Evolutionary conservation across 2,113 vertebrate species (phyloP).

Genomic region (Ploceus nigricollis): DNA sequence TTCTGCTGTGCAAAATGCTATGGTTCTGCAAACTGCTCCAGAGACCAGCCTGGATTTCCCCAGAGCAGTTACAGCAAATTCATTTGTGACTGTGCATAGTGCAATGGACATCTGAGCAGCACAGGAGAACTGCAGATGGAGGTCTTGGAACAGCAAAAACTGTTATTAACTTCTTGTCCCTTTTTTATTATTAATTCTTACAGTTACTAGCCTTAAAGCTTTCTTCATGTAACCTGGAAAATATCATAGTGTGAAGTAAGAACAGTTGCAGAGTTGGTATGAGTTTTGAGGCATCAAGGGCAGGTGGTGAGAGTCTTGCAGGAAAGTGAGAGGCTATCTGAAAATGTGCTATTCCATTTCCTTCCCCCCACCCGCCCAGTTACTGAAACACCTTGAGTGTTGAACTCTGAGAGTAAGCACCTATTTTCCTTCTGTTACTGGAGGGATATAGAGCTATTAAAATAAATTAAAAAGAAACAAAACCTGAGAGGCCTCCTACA

Average conservation of each 20-base stretch:
- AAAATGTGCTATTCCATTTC: not conserved
- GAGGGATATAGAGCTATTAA: not conserved
- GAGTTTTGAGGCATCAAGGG: not conserved
- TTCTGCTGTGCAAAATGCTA: not conserved
- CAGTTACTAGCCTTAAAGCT: not conserved
- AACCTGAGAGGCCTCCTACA: not conserved
- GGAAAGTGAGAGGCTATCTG: not conserved
- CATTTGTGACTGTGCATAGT: not conserved
- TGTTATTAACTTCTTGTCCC: not conserved
- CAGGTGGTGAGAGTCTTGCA: not conserved
- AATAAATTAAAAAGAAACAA: not conserved
- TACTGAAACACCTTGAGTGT: rapidly evolving
- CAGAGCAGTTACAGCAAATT: not conserved
- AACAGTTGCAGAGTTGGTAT: not conserved
- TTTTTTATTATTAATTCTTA: not conserved
- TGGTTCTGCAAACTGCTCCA: not conserved
- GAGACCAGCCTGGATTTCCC: not conserved
- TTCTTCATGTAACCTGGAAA: not conserved
- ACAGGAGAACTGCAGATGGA: not conserved
- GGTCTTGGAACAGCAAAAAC: not conserved
- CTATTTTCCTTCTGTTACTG: not conserved
- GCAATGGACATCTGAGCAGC: not conserved
- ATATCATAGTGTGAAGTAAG: not conserved
- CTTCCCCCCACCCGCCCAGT: rapidly evolving
- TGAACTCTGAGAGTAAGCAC: not conserved